Conservation (phyloP, 2,113 vertebrate species). For the Dendropsophus ebraccatus region DNA sequence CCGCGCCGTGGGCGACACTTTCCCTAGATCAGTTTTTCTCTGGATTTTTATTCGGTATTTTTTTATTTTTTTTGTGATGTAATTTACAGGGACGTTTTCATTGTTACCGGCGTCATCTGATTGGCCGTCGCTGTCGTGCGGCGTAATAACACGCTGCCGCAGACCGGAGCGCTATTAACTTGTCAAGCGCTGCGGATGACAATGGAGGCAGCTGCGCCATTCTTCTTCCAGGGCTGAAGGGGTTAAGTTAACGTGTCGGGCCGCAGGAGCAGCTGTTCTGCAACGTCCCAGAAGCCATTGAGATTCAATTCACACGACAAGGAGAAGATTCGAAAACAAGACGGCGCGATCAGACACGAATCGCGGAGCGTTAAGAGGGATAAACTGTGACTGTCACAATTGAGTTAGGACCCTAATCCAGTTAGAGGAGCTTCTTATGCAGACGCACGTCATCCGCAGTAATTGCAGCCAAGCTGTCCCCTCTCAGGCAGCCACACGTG, state of each 20-base stretch:
- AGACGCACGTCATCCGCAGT: constrained; percentile 60
- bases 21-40: neutral
- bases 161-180: neutral
- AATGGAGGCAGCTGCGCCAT: constrained; percentile 7
- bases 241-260: constrained; percentile 27
- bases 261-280: constrained; percentile 7
- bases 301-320: constrained; percentile 44
- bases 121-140: neutral
- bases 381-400: constrained; percentile 63
- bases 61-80: neutral
- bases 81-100: neutral
- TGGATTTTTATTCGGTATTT: neutral
- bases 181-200: constrained; percentile 28
- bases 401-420: constrained; percentile 64
- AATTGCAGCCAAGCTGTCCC: constrained; percentile 63
- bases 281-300: constrained; percentile 20
- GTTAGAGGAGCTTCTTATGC: constrained; percentile 65
- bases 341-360: constrained; percentile 54
- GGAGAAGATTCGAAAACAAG: constrained; percentile 50
- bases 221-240: neutral
- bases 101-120: neutral
- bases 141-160: constrained; percentile 2
- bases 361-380: constrained; percentile 60
- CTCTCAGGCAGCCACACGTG: constrained; percentile 23
- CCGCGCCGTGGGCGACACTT: neutral